Evolutionary conservation across 1,140 invertebrate genomes (phyloP), one percentile per base, ranked within the genome.

Genomic region (Pseudoatta argentina): DNA sequence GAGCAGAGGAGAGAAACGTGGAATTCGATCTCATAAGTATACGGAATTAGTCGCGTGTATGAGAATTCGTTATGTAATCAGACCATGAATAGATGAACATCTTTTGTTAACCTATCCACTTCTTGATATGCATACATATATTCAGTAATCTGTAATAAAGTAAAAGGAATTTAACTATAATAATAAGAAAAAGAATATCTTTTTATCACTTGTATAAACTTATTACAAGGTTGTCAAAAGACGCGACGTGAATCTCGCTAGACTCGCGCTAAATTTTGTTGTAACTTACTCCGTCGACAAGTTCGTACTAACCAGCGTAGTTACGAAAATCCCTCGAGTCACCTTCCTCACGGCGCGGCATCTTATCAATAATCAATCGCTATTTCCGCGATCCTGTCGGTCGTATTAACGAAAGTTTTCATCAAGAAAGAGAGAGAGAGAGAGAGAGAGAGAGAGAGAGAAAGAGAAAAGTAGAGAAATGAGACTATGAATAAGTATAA

Each of bases 351-450:
- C 55, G 18, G 2, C 39, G 55, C 8, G 39, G 39, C 30, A 63
- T 14, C 67, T 83, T 75, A 73, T 83, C 55, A 83, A 83, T 83
- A 83, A 83, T 73, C 69, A 83, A 83, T 72, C 24, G 24, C 18
- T 59, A 27, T 55, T 83, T 24, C n/a, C 24, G 21, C n/a, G 27
- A 12, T 67, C 4, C n/a, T 53, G 48, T 14, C 21, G 27, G 6
- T 72, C 39, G 39, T 55, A n/a, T 63, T 75, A 75, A 83, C 55
- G 55, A 75, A 83, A 83, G 6, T 83, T 83, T 73, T 57, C 55
- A 48, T 69, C 24, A 55, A 24, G 64, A n/a, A 1, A 57, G 18
- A 51, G 18, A 53, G 39, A 53, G 34, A 51, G n/a, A 53, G 34
- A 21, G 44, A 30, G 30, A 59, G 57, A 59, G 57, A 24, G 57